Evolutionary conservation across 2,888 invertebrate genomes (phyloP).

Genomic region (Ectobius pallidus): DNA sequence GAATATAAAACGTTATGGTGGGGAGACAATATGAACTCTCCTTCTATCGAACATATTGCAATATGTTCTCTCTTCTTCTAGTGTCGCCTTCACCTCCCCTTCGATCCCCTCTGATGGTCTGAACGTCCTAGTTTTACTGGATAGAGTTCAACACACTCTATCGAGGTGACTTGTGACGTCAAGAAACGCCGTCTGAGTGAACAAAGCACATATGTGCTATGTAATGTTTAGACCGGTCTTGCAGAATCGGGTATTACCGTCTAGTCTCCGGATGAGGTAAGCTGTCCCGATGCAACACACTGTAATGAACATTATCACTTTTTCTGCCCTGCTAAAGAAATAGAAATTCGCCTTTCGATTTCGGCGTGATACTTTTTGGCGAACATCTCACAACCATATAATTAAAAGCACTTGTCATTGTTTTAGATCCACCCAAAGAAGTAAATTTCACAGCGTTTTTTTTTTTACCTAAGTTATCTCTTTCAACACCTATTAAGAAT

Average conservation of each 20-base stretch:
- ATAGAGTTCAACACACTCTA: slow-evolving; percentile 51
- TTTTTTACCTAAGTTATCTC: too few relatives aligned
- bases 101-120: background rate
- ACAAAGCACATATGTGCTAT: slow-evolving; percentile 17
- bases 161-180: slow-evolving; percentile 50
- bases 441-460: too few relatives aligned
- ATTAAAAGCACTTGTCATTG: too few relatives aligned
- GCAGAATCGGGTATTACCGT: background rate
- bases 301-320: background rate
- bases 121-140: slow-evolving; percentile 49
- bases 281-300: slow-evolving; percentile 24
- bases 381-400: too few relatives aligned
- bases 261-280: slow-evolving; percentile 27
- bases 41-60: too few relatives aligned
- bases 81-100: too few relatives aligned
- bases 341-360: slow-evolving; percentile 34
- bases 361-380: background rate
- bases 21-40: too few relatives aligned
- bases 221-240: background rate
- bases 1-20: too few relatives aligned
- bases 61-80: background rate
- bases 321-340: background rate
- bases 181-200: slow-evolving; percentile 17
- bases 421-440: too few relatives aligned
- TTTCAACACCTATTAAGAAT: too few relatives aligned